A percentile compares a stretch with the other conserved stretches of the same genome.
phyloP scores from a whole-genome alignment of 2,113 vertebrate species.

The Ovis canadensis region DNA sequence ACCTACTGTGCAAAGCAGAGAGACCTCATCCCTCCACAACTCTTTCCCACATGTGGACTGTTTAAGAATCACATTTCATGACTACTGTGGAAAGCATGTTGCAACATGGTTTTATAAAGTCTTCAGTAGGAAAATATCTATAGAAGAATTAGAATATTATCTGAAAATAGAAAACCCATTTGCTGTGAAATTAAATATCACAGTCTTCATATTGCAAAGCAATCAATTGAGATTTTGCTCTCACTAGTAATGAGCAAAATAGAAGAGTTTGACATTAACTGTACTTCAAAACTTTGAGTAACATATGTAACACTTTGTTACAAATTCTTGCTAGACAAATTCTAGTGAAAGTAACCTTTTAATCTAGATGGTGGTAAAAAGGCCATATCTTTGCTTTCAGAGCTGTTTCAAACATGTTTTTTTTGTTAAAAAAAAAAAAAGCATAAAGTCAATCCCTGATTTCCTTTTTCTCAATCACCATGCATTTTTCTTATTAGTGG shows the following conservation, averaged over 20 bases:
- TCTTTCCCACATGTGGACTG: background rate
- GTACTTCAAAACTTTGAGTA: background rate
- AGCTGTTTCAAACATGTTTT: background rate
- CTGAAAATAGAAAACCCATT: constrained; percentile 27
- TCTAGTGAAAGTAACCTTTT: background rate
- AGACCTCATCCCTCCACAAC: background rate
- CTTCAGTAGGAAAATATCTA: background rate
- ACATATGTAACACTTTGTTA: background rate
- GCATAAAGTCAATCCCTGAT: background rate
- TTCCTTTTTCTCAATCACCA: background rate
- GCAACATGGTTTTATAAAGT: background rate
- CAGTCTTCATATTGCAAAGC: background rate
- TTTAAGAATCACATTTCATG: background rate
- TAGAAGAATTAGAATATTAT: background rate
- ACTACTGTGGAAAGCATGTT: background rate
- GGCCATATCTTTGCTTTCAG: background rate
- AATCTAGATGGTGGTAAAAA: background rate
- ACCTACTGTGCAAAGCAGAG: background rate
- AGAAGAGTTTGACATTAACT: background rate
- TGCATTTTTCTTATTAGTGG: background rate
- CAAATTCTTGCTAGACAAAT: background rate
- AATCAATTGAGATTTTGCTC: background rate
- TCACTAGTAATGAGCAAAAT: background rate
- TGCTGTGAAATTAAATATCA: constrained; percentile 39
- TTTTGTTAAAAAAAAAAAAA: background rate